phyloP scores from a whole-genome alignment of 2,888 invertebrate species.

The Nomada hirtipes region DNA sequence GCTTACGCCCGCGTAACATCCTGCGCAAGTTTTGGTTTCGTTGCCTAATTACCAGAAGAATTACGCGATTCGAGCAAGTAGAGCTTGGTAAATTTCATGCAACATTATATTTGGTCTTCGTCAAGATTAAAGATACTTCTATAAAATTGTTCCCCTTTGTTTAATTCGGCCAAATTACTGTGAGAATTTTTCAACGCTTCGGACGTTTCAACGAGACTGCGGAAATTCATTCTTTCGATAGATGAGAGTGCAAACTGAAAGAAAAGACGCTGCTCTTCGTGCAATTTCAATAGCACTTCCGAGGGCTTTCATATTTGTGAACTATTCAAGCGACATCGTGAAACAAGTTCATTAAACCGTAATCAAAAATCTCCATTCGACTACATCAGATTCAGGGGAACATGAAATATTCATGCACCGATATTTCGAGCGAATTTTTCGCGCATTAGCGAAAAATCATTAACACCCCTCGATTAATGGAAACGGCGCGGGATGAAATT shows the following conservation, averaged over 20 bases:
- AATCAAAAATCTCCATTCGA: conserved; percentile 33
- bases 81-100: not conserved
- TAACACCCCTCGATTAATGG: conserved; percentile 25
- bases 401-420: conserved; percentile 25
- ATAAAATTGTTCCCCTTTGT: no score
- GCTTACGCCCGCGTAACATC: conserved; percentile 1
- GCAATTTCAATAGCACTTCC: not conserved
- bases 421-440: conserved; percentile 24
- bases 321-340: not conserved
- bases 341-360: conserved; percentile 17
- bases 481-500: not conserved
- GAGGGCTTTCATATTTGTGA: not conserved
- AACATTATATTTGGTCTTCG: no score
- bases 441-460: conserved; percentile 33
- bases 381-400: not conserved
- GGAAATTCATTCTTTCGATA: no score
- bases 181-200: not conserved
- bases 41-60: conserved; percentile 9
- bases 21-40: not conserved
- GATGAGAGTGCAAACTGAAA: not conserved
- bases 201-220: not conserved
- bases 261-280: no score
- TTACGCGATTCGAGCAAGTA: not conserved
- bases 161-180: no score
- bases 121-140: no score